These are phyloP conservation scores for Euleptes europaea DNA, from an alignment of 2,113 vertebrate species.

Conservation along the genomic window DNA sequence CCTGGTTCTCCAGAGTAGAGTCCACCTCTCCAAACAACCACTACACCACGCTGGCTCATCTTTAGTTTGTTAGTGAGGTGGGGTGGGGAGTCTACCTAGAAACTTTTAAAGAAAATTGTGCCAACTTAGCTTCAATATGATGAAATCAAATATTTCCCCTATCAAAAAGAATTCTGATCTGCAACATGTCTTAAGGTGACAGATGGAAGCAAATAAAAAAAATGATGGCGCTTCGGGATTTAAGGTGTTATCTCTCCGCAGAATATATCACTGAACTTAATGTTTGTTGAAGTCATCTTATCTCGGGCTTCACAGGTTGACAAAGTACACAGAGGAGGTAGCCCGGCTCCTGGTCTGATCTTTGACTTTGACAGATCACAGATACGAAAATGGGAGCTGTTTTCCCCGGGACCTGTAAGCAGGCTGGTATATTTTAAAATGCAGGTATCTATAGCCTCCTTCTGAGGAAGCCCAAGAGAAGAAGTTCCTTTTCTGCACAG, in stretches of 20 bases:
- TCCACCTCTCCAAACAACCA: too few relatives aligned
- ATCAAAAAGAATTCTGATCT: constrained; percentile 45
- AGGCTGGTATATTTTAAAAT: constrained; percentile 35
- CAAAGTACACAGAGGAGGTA: constrained; percentile 48
- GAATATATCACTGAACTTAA: constrained; percentile 55
- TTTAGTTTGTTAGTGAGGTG: neutral
- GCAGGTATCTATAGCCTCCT: constrained; percentile 38
- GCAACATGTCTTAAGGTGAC: constrained; percentile 5
- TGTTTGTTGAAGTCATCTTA: constrained; percentile 60
- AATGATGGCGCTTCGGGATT: constrained; percentile 45
- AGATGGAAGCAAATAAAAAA: constrained; percentile 55
- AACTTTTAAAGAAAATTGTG: constrained; percentile 25
- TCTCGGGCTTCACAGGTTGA: constrained; percentile 58
- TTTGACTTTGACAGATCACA: constrained; percentile 56
- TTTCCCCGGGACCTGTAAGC: constrained; percentile 42
- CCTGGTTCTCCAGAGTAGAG: too few relatives aligned
- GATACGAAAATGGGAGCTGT: constrained; percentile 51
- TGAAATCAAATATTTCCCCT: constrained; percentile 36
- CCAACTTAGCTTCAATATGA: constrained; percentile 15
- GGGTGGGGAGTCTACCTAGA: neutral
- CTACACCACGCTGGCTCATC: too few relatives aligned
- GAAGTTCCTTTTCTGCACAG: neutral
- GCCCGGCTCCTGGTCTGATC: constrained; percentile 42
- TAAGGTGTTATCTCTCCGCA: constrained; percentile 58
- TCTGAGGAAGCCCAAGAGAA: constrained; percentile 13